Evolutionary conservation across 2,113 vertebrate genomes (phyloP), one percentile per base, ranked within the genome.

Genomic region (Coturnix japonica): DNA sequence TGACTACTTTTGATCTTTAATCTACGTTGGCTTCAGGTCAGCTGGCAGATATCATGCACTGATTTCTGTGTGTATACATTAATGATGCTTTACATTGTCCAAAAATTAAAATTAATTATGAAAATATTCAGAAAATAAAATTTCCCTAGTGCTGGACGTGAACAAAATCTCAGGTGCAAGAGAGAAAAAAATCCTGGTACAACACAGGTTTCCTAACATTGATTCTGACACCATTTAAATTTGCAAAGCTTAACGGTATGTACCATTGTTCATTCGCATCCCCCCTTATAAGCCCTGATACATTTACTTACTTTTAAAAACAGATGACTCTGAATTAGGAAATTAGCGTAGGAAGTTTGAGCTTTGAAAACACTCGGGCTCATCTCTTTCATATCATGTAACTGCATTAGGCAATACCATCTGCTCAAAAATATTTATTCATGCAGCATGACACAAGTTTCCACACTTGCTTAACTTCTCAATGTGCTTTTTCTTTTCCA

Each of bases 1-100:
- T 95, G 96, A 79, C 93, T 96, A 71, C 71, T 97, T 97, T 94
- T 83, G 51, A 85, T 95, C 81, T 88, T 94, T 93, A 97, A 67
- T 97, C 91, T 97, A 61, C 94, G 97, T 96, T 97, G 94, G 95
- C 96, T 95, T 81, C 87, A 95, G 93, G 95, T 96, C 93, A 95
- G 54, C 86, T 91, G 66, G 92, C 81, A 97, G 95, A 95, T 91
- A 94, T 43, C 39, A 60, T 49, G 90, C 88, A 97, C 37, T 97
- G 95, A 96, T 97, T 96, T 92, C 81, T 77, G 11, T 54, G 44
- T 46, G 44, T 93, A 37, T 86, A 53, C 51, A 44, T 74, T 97
- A 97, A 97, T 95, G 87, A 94, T 85, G 95, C 75, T 78, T 75
- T 89, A 97, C 95, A 96, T 87, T 54, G 37, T 91, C 93, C 78